phyloP scores from a whole-genome alignment of 2,888 invertebrate species.

The Neuroscelio doddi region DNA sequence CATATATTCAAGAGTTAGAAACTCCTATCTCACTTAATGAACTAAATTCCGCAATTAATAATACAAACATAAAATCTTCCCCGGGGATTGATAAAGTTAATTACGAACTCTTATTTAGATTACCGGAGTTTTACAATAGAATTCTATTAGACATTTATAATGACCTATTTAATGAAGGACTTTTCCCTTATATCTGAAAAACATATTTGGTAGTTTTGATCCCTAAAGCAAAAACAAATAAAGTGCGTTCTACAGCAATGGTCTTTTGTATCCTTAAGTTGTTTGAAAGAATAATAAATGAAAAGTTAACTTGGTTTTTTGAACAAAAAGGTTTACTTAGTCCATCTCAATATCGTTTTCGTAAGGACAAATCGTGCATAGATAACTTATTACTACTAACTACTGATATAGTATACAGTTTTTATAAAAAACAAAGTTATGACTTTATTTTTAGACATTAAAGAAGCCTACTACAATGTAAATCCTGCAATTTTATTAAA shows the following conservation, averaged over 20 bases:
- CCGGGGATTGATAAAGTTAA: constrained; percentile 26
- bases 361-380: too few relatives aligned
- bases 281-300: constrained; percentile 18
- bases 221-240: constrained; percentile 14
- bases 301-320: too few relatives aligned
- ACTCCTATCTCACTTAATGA: constrained; percentile 10
- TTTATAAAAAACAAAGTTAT: too few relatives aligned
- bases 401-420: constrained; percentile 1
- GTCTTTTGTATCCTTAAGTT: constrained; percentile 16
- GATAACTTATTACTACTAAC: neutral
- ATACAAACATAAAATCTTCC: constrained; percentile 16
- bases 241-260: constrained; percentile 19
- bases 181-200: constrained; percentile 18
- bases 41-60: constrained; percentile 1
- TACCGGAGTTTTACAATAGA: constrained; percentile 19
- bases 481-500: constrained; percentile 17
- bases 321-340: constrained; percentile 6
- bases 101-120: constrained; percentile 5
- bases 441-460: too few relatives aligned
- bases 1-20: neutral
- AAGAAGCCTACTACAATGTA: constrained; percentile 27
- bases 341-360: constrained; percentile 21
- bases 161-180: neutral
- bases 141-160: constrained; percentile 17
- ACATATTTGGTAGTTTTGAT: constrained; percentile 12